Evolutionary conservation across 2,888 invertebrate species (phyloP).

Genomic region (Nemotelus nigrinus): DNA sequence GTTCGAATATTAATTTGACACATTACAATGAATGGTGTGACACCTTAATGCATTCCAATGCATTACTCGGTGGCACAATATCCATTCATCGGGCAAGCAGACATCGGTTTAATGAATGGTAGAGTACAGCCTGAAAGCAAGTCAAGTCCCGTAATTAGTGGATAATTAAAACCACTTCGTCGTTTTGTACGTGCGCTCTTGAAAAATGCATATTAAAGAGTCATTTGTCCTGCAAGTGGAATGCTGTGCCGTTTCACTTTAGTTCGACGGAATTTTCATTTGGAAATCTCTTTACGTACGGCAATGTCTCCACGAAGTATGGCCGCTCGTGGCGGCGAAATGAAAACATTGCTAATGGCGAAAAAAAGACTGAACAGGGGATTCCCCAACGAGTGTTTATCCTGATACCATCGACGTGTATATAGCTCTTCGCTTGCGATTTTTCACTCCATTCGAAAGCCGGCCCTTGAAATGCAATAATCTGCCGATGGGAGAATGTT

Average conservation of each 20-base stretch:
- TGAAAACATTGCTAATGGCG: constrained; percentile 35
- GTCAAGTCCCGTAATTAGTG: constrained; percentile 40
- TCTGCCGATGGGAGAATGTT: constrained; percentile 4
- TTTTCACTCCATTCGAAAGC: neutral
- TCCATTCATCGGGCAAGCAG: no score
- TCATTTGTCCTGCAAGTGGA: constrained; percentile 7
- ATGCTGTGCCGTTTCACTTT: neutral
- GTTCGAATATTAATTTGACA: constrained; percentile 44
- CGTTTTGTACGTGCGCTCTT: neutral
- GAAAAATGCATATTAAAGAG: constrained; percentile 39
- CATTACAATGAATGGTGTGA: constrained; percentile 24
- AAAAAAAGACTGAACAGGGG: constrained; percentile 8
- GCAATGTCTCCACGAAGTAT: neutral
- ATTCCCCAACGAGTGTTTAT: constrained; percentile 26
- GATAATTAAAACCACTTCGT: constrained; percentile 39
- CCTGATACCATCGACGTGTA: neutral
- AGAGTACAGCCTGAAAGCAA: neutral
- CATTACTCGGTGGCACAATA: neutral
- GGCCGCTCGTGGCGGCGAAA: constrained; percentile 14
- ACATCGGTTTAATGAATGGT: constrained; percentile 1
- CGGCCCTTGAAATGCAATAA: constrained; percentile 20
- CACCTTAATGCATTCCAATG: constrained; percentile 31
- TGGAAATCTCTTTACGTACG: neutral
- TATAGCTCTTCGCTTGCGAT: neutral
- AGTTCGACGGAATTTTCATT: neutral